Evolutionary conservation across 2,797 vertebrate species (phyloP), one percentile per base, ranked within the genome.

Genomic region (Crenichthys baileyi): DNA sequence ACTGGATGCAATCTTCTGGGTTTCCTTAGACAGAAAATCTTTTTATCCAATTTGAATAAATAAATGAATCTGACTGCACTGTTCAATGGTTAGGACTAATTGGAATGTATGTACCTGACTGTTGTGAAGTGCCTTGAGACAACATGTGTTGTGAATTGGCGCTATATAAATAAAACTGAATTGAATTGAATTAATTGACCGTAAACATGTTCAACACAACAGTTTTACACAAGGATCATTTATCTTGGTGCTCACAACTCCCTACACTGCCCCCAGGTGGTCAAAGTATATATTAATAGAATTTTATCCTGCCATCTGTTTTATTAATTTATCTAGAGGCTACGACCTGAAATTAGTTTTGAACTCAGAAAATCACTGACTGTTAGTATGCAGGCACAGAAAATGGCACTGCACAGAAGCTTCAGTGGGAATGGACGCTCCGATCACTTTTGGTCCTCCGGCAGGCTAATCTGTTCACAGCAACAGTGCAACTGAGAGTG

Each of bases 291-390:
- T 22, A 12, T 46, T 8, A 20, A 31, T 60, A 2, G 7, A 24
- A 24, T 22, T 78, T 72, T 63, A 56, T 16, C 18, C 12, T 63
- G 0, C 18, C 26, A 41, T 73, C n/a, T 50, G 70, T 15, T 71
- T 72, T 36, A 63, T 61, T 50, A 51, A 67, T 46, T 31, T 22
- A 58, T 73, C 70, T n/a, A 15, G 18, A 39, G 50, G 46, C 31
- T 44, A 58, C 9, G 22, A 60, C 50, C 70, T 76, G 13, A 80
- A 78, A 78, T 56, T 0, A 24, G 58, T 18, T 56, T 77, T 53
- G 13, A 73, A 31, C 68, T 41, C 6, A 85, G 56, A 4, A 77
- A 72, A 72, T 1, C 7, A 9, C 50, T 20, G 22, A 5, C 22
- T 22, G 50, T 7, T 7, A 4, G 24, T 31, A 31, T 44, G n/a